Evolutionary conservation across 2,113 vertebrate species (phyloP).

Genomic region (Corapipo altera): DNA sequence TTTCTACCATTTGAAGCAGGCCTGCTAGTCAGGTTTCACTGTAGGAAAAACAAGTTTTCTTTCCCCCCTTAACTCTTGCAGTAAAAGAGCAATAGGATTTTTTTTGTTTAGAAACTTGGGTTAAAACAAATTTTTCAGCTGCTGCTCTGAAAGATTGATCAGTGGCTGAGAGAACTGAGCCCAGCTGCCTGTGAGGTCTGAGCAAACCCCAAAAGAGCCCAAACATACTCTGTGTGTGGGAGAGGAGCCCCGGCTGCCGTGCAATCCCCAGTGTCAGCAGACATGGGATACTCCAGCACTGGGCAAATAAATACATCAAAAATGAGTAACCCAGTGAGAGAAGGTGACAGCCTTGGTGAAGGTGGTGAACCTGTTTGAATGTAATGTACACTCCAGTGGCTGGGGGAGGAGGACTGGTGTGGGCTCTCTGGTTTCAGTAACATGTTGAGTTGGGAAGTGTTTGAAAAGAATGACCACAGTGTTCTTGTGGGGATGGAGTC

Average conservation of each 20-base stretch:
- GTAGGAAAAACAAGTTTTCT: rapidly evolving
- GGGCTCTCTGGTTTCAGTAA: background rate
- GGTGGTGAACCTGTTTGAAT: background rate
- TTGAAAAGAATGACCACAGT: background rate
- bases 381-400: background rate
- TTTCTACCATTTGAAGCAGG: background rate
- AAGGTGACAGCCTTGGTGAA: background rate
- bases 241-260: background rate
- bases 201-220: slow-evolving; percentile 17
- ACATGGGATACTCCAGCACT: background rate
- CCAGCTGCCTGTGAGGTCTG: slow-evolving; percentile 67
- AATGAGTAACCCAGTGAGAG: background rate
- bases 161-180: background rate
- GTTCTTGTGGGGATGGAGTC: background rate
- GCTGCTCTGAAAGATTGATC: background rate
- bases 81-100: background rate
- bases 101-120: background rate
- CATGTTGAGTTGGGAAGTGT: rapidly evolving
- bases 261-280: background rate
- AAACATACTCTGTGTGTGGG: slow-evolving; percentile 13
- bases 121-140: background rate
- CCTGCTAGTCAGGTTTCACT: background rate
- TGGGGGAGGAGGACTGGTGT: background rate
- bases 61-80: background rate
- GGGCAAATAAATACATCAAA: background rate